Evolutionary conservation across 2,888 invertebrate species (phyloP).

Genomic region (Metalampra italica): DNA sequence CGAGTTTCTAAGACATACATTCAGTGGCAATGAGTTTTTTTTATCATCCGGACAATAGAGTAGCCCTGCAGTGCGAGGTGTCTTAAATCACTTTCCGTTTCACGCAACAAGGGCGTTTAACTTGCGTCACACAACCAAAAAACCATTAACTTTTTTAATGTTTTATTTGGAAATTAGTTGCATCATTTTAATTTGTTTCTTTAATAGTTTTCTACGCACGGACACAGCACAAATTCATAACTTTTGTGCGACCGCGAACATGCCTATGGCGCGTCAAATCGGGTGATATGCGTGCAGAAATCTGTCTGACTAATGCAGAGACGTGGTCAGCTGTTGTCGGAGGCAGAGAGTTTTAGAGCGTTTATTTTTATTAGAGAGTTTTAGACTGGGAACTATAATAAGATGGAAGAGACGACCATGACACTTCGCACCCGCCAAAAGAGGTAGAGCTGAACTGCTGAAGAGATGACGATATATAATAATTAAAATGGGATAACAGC

Average conservation of each 20-base stretch:
- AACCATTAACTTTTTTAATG: not conserved
- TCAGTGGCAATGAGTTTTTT: slow-evolving; percentile 3
- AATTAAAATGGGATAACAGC: no score
- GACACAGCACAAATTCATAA: slow-evolving; percentile 26
- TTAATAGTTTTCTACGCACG: slow-evolving; percentile 42
- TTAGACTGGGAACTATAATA: no score
- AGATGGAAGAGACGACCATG: no score
- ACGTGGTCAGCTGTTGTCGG: no score
- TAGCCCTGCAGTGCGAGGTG: not conserved
- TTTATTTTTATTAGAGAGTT: no score
- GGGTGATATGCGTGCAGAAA: slow-evolving; percentile 39
- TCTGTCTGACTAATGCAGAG: slow-evolving; percentile 2
- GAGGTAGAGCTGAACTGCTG: no score
- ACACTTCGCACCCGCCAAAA: no score
- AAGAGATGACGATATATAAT: no score
- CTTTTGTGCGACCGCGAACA: slow-evolving; percentile 29
- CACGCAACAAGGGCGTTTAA: slow-evolving; percentile 5
- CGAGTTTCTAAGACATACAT: slow-evolving; percentile 4
- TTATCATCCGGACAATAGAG: not conserved
- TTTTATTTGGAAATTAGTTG: slow-evolving; percentile 16
- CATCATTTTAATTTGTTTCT: slow-evolving; percentile 29
- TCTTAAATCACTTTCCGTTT: slow-evolving; percentile 7
- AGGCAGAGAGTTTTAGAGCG: no score
- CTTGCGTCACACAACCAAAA: not conserved
- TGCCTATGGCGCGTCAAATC: slow-evolving; percentile 41